Base-by-base conservation (phyloP, 2,888 invertebrate species). In the Harmothoe impar region DNA sequence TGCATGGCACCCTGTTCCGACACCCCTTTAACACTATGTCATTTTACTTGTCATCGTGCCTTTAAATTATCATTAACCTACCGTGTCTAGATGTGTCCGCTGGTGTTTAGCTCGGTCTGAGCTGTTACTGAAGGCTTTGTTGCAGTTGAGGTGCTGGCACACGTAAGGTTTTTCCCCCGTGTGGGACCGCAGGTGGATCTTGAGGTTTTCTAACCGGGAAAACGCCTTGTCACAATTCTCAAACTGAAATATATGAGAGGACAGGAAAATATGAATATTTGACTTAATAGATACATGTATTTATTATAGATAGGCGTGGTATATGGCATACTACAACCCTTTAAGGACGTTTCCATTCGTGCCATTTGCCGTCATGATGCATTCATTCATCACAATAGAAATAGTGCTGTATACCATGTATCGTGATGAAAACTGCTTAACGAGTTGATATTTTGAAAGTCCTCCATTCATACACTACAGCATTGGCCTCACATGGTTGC, bases 31-130 rank as follows among this genome's bases (percentile, higher is more conserved):
- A n/a, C n/a, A n/a, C n/a, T n/a, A n/a, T n/a, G n/a, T n/a, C n/a
- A n/a, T n/a, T n/a, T n/a, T n/a, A n/a, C n/a, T n/a, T n/a, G n/a
- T n/a, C n/a, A n/a, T n/a, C n/a, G n/a, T n/a, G n/a, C n/a, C 43
- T 43, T 10, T 43, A 10, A 43, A 43, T 43, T 43, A 43, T 43
- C 10, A 43, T 7, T 43, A 43, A 43, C 43, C 97, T 98, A 99
- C 99, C 97, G 99, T 99, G 96, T 99, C 99, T 92, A 99, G 98
- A 96, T 99, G 99, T 0, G 99, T 99, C 93, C 99, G 97, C 95
- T 99, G 99, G 96, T 99, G 99, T 96, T 99, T 99, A 0, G 99
- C 99, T 91, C 99, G 97, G 96, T 99, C 99, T 23, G 99, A 99
- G 0, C 99, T 99, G 95, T 99, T 99, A 94, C 99, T 99, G 96